Evolutionary conservation across 1,140 invertebrate genomes (phyloP).

Genomic region (Adelges cooleyi): DNA sequence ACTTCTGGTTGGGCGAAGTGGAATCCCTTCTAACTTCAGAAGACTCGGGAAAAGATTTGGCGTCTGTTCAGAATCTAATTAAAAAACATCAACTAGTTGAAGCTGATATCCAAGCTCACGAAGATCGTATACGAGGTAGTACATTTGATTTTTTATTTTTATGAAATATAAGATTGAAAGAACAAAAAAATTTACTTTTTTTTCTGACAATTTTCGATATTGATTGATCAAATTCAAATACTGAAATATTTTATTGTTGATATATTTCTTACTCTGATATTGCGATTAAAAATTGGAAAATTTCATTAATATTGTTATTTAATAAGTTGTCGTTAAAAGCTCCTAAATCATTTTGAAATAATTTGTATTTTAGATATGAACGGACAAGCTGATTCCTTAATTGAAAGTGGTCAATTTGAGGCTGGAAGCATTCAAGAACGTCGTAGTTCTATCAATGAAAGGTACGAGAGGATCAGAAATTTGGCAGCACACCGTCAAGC

Average conservation of each 20-base stretch:
- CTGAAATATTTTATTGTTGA: no score
- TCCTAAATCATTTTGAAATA: no score
- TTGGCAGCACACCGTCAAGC: conserved; percentile 82
- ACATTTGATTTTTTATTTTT: no score
- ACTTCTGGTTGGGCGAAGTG: conserved; percentile 99
- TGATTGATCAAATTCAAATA: no score
- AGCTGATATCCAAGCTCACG: conserved; percentile 90
- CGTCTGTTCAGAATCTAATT: conserved; percentile 97
- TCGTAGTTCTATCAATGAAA: conserved; percentile 82
- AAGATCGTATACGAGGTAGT: conserved; percentile 88
- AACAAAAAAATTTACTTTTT: no score
- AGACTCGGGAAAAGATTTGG: conserved; percentile 95
- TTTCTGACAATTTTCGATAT: no score
- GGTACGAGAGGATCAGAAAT: conserved; percentile 86
- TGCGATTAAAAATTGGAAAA: no score
- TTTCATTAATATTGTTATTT: no score
- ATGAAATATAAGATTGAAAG: background rate
- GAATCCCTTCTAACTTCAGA: conserved; percentile 93
- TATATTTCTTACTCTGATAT: no score
- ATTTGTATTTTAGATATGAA: conserved; percentile 66
- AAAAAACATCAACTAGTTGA: conserved; percentile 99
- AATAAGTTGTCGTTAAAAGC: no score
- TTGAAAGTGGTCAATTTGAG: conserved; percentile 91
- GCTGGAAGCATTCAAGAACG: conserved; percentile 85
- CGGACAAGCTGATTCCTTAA: conserved; percentile 81